phyloP scores from a whole-genome alignment of 2,888 invertebrate species.

The Ashinkailepas kermadecensis region DNA sequence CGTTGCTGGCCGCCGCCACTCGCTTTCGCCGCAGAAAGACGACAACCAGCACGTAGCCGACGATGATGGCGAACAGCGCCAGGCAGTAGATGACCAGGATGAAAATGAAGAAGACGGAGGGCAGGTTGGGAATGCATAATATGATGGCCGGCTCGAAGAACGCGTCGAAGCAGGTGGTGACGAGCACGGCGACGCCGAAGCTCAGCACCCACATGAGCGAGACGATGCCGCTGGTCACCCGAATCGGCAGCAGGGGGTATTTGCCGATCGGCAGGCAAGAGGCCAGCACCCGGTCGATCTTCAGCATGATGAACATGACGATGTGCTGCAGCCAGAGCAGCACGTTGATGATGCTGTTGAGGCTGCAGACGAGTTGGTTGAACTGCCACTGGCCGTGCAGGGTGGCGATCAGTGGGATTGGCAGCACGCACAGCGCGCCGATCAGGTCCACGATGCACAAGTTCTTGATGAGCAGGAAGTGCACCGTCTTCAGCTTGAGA shows the following conservation, averaged over 20 bases:
- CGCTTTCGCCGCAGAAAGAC: conserved; percentile 28
- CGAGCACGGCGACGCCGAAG: conserved; percentile 26
- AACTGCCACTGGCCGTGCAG: conserved; percentile 37
- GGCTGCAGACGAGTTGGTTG: conserved; percentile 34
- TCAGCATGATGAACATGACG: conserved; percentile 35
- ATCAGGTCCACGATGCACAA: conserved; percentile 37
- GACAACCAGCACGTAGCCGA: conserved; percentile 36
- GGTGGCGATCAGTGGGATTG: conserved; percentile 36
- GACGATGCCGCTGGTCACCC: conserved; percentile 23
- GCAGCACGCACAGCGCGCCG: conserved; percentile 37
- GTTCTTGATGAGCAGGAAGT: conserved; percentile 38
- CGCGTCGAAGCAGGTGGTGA: conserved; percentile 26
- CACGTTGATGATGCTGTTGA: conserved; percentile 37
- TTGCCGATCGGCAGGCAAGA: conserved; percentile 36
- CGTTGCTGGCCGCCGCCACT: conserved; percentile 17
- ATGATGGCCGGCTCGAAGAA: conserved; percentile 37
- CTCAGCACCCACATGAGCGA: conserved; percentile 28
- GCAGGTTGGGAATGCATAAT: conserved; percentile 38
- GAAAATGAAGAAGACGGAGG: conserved; percentile 36
- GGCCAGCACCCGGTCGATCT: conserved; percentile 36
- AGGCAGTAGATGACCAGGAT: conserved; percentile 37
- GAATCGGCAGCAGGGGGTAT: conserved; percentile 28
- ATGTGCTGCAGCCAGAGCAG: conserved; percentile 38
- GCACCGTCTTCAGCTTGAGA: conserved; percentile 37
- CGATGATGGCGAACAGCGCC: conserved; percentile 35